Evolutionary conservation across 2,797 vertebrate genomes (phyloP).

Genomic region (Anguilla megastoma): DNA sequence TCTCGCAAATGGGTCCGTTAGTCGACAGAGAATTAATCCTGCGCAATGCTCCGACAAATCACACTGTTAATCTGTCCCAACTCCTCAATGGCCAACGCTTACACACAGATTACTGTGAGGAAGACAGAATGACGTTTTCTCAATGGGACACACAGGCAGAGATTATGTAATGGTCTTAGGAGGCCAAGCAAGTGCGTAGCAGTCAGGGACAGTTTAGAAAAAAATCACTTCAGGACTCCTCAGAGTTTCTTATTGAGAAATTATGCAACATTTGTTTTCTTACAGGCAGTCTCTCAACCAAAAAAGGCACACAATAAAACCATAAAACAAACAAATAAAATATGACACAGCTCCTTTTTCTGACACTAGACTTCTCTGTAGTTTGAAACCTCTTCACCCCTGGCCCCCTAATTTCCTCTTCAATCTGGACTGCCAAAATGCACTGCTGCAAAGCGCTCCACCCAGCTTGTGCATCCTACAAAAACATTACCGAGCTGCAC

Average conservation of each 20-base stretch:
- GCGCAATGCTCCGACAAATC: conserved; percentile 6
- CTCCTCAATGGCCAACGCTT: not conserved
- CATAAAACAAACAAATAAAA: not conserved
- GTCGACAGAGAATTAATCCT: not conserved
- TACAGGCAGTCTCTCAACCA: not conserved
- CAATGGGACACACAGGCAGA: conserved; percentile 24
- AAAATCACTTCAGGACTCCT: not conserved
- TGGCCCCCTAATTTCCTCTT: not conserved
- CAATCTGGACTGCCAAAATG: not conserved
- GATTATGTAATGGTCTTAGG: conserved; percentile 13
- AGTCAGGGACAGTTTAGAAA: not conserved
- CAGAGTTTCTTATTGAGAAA: conserved; percentile 13
- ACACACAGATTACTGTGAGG: conserved; percentile 1
- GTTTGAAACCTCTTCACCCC: not conserved
- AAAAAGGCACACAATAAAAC: not conserved
- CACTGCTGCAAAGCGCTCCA: not conserved
- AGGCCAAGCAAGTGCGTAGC: not conserved
- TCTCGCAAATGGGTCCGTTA: not conserved
- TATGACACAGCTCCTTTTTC: not conserved
- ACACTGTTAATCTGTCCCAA: not conserved
- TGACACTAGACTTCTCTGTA: not conserved
- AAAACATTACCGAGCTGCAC: no score
- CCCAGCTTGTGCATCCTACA: not conserved
- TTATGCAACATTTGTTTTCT: not conserved
- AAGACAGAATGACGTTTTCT: conserved; percentile 22